Percentiles rank a stretch among this genome's conserved stretches.
phyloP scores from a whole-genome alignment of 2,888 invertebrate species.

The Poecilus cupreus region DNA sequence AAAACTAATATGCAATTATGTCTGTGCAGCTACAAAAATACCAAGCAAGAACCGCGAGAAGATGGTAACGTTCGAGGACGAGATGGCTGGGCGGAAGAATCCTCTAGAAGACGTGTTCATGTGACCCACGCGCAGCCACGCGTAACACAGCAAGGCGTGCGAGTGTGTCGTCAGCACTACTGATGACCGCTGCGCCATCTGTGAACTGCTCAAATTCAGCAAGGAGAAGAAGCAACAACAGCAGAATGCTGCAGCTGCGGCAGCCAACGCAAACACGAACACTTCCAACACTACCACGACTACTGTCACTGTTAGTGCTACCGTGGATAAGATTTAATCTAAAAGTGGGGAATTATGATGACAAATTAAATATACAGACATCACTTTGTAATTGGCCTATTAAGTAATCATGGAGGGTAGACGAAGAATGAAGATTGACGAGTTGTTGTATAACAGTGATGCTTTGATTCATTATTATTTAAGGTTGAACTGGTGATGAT shows the following conservation, averaged over 20 bases:
- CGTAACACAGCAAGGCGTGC: conserved; percentile 55
- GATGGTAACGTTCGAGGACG: conserved; percentile 89
- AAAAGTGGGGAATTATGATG: neutral
- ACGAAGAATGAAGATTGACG: neutral
- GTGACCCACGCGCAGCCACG: conserved; percentile 77
- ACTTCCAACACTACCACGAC: neutral
- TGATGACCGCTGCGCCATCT: conserved; percentile 69
- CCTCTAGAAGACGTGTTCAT: conserved; percentile 85
- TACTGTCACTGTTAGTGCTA: conserved; percentile 25
- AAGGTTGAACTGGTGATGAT: neutral
- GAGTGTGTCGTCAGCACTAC: conserved; percentile 48
- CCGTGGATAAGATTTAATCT: conserved; percentile 34
- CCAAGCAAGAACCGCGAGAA: conserved; percentile 79
- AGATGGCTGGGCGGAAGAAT: conserved; percentile 73
- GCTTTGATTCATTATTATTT: neutral
- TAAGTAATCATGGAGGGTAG: neutral
- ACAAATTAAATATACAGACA: neutral
- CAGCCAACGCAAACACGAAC: conserved; percentile 1
- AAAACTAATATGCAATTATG: too few relatives aligned
- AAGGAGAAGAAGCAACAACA: conserved; percentile 62
- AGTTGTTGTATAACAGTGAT: neutral
- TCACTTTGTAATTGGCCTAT: neutral
- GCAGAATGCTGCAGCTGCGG: conserved; percentile 30
- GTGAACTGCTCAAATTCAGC: conserved; percentile 59
- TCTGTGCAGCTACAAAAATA: conserved; percentile 66